Conservation (phyloP, 1,140 invertebrate species). For the Akabosia matsudoensis region DNA sequence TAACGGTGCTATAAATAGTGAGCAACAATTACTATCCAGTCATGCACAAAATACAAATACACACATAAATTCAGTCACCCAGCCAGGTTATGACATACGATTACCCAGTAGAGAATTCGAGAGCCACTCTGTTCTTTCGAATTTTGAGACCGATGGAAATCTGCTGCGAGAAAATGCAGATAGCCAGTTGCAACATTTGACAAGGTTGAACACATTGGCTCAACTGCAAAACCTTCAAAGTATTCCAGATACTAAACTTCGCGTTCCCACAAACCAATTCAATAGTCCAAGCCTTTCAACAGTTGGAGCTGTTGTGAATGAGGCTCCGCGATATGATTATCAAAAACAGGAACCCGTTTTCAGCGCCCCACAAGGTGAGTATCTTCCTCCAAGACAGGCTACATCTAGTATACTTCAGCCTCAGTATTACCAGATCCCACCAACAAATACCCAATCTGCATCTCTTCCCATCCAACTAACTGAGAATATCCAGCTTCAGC, state of each 20-base stretch:
- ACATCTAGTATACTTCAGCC: slow-evolving; percentile 5
- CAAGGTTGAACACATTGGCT: too few species aligned
- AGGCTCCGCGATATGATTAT: background rate
- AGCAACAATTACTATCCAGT: background rate
- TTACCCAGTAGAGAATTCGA: slow-evolving; percentile 30
- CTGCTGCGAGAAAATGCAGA: too few species aligned
- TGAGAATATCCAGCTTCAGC: slow-evolving; percentile 23
- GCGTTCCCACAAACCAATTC: too few species aligned
- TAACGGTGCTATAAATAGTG: background rate
- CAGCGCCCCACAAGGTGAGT: background rate
- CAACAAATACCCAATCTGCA: background rate
- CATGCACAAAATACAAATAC: too few species aligned
- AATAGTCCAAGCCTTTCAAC: too few species aligned
- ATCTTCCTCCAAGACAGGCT: slow-evolving; percentile 3
- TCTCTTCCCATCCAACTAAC: slow-evolving; percentile 10
- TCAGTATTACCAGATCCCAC: background rate
- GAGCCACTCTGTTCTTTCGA: slow-evolving; percentile 28
- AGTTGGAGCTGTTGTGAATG: too few species aligned
- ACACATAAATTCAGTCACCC: background rate
- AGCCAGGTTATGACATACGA: slow-evolving; percentile 20
- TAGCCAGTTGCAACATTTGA: too few species aligned
- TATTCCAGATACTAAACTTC: too few species aligned
- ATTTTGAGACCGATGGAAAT: too few species aligned
- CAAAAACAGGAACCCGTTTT: background rate
- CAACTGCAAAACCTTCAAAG: too few species aligned